Evolutionary conservation across 2,113 vertebrate genomes (phyloP), one percentile per base, ranked within the genome.

Genomic region (Sturnus vulgaris): DNA sequence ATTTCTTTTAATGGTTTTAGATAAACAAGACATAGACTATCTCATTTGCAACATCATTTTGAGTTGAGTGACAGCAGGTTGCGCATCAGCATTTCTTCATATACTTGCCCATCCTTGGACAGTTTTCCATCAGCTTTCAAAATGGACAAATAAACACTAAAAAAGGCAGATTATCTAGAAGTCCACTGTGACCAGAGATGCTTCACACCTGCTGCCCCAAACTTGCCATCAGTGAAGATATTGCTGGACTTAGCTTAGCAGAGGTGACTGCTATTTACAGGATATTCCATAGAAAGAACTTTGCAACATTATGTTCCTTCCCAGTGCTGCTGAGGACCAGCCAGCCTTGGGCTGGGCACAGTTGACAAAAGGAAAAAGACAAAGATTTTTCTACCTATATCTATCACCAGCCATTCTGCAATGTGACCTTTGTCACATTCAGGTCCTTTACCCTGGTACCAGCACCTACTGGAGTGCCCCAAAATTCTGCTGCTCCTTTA

Each of bases 381-480:
- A 71, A 87, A 78, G 30, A 42, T 50, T 82, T 96, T 53, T 15
- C 46, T 86, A 72, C 56, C 50, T 86, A 39, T 21, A 66, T 44
- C 18, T 57, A 78, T 21, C 3, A 4, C 19, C 73, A 93, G 7
- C 40, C 82, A 52, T 80, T 94, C 57, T 70, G 46, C 82, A 93
- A 72, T 88, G 35, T 0, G 1, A 71, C 40, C 49, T 84, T 55
- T 82, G 44, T 84, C 0, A 0, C 0, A 1, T 61, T 86, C 63
- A 94, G n/a, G 24, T 15, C 18, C 22, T 92, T 95, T 80, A 19
- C 22, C 23, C 59, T 53, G 4, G 49, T 78, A 47, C 39, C 50
- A 92, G 64, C 71, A 97, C 30, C 90, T 75, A 75, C 15, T 66
- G 25, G 25, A 52, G 20, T 49, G 23, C 22, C 73, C 55, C 59